phyloP scores from a whole-genome alignment of 2,797 vertebrate genomes.

The Malacoraja senta region DNA sequence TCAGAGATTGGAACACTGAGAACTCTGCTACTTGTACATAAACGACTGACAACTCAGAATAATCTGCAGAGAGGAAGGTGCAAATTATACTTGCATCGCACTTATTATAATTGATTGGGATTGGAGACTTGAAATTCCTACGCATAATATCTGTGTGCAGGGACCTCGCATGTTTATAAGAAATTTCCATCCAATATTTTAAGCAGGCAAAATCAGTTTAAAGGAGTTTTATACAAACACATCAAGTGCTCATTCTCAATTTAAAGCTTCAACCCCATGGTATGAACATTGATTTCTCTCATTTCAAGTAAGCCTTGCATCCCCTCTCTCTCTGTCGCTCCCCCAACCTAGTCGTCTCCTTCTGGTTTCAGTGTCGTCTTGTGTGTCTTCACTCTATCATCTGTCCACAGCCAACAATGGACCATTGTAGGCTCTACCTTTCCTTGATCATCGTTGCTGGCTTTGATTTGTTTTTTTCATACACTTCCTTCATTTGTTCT shows the following conservation, averaged over 20 bases:
- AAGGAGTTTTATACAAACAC: background rate
- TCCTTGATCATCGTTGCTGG: too few species aligned
- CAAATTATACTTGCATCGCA: background rate
- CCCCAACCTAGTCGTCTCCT: too few species aligned
- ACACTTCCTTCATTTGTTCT: too few species aligned
- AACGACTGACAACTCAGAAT: background rate
- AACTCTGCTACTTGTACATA: background rate
- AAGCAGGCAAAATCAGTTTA: background rate
- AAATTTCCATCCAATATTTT: background rate
- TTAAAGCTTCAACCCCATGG: too few species aligned
- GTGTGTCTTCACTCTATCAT: too few species aligned
- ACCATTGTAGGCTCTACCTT: too few species aligned
- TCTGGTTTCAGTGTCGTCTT: too few species aligned
- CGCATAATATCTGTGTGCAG: background rate
- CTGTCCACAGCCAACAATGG: too few species aligned
- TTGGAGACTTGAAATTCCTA: background rate
- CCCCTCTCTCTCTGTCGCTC: too few species aligned
- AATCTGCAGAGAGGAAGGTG: background rate
- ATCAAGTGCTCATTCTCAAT: background rate
- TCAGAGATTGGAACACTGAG: background rate
- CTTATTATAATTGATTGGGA: background rate
- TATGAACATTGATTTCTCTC: too few species aligned
- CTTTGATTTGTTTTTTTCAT: too few species aligned
- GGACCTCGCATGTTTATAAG: background rate
- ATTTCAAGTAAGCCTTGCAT: too few species aligned